phyloP scores from a whole-genome alignment of 2,888 invertebrate species.

The Ophioninae sp. region DNA sequence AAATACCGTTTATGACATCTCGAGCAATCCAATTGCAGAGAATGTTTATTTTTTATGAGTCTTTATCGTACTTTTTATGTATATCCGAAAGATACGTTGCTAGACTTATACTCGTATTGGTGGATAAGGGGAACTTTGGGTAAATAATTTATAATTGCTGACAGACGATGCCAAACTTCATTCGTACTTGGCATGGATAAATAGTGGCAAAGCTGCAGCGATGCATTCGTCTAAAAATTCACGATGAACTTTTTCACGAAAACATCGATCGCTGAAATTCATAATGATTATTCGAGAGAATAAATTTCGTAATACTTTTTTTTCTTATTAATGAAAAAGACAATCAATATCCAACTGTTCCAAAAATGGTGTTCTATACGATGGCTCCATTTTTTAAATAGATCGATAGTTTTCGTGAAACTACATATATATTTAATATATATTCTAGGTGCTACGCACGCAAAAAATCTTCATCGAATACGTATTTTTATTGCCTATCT shows the following conservation, averaged over 20 bases:
- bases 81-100: constrained; percentile 9
- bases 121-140: neutral
- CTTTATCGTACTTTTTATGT: neutral
- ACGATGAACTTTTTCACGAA: neutral
- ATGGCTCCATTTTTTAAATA: neutral
- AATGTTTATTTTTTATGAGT: constrained; percentile 30
- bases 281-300: neutral
- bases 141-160: neutral
- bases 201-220: neutral
- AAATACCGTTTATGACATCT: constrained; percentile 3
- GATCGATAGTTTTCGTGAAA: neutral
- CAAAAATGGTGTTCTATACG: neutral
- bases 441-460: neutral
- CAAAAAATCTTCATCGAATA: too few species aligned
- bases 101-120: neutral
- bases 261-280: neutral
- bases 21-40: constrained; percentile 4
- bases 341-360: neutral
- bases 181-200: neutral
- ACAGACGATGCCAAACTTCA: too few species aligned
- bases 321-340: neutral
- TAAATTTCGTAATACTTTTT: neutral
- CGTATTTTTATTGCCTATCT: too few species aligned
- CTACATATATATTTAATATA: neutral
- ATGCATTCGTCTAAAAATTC: neutral